Conservation (phyloP, 2,797 vertebrate species). For the Hephaestus fuliginosus region DNA sequence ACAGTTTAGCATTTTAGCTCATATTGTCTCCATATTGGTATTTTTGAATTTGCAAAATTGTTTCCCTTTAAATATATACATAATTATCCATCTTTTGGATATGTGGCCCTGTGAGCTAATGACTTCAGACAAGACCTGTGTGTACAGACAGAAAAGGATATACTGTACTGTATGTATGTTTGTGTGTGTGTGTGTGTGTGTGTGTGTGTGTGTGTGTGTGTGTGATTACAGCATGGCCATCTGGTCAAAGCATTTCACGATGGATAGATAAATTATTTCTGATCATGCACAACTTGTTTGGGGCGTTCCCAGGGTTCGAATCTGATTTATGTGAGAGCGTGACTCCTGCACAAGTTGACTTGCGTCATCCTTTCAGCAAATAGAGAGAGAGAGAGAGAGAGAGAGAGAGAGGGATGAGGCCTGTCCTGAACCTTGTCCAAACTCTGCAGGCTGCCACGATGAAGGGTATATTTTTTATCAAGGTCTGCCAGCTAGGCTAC, state of each 20-base stretch:
- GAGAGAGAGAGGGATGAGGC: constrained; percentile 68
- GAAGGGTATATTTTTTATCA: constrained; percentile 91
- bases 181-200: constrained; percentile 12
- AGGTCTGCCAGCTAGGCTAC: constrained; percentile 92
- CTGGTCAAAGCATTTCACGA: constrained; percentile 45
- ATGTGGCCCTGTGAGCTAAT: not conserved
- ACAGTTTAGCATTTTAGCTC: too few relatives aligned
- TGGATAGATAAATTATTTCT: constrained; percentile 59
- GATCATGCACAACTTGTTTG: constrained; percentile 56
- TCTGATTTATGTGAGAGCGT: constrained; percentile 71
- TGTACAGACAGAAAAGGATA: constrained; percentile 32
- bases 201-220: constrained; percentile 12
- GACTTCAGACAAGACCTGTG: constrained; percentile 1
- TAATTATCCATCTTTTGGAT: not conserved
- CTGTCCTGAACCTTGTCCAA: constrained; percentile 92
- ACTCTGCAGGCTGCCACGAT: constrained; percentile 89
- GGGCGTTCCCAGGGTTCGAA: constrained; percentile 53
- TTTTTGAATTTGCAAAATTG: not conserved
- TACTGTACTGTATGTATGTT: not conserved
- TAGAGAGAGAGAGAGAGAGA: constrained; percentile 36
- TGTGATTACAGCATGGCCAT: constrained; percentile 24
- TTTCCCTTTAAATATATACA: constrained; percentile 7
- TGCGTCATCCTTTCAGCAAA: constrained; percentile 66
- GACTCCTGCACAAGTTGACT: constrained; percentile 64
- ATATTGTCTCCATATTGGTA: too few relatives aligned